Evolutionary conservation across 2,797 vertebrate genomes (phyloP).

Genomic region (Microcaecilia unicolor): DNA sequence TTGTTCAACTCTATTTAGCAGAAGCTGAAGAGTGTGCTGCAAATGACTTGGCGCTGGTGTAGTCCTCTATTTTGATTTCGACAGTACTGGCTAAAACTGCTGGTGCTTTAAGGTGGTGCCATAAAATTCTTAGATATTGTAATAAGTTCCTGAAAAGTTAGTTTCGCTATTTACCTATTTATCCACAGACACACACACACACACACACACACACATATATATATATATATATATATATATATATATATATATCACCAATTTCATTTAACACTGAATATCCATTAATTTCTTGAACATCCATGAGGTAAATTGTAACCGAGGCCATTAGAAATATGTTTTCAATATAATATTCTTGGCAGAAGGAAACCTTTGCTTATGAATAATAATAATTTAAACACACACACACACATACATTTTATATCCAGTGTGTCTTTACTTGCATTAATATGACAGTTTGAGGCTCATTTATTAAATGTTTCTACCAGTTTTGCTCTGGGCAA

Average conservation of each 20-base stretch:
- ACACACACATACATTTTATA: no score
- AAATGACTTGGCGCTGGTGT: slow-evolving; percentile 36
- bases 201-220: slow-evolving; percentile 6
- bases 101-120: slow-evolving; percentile 3
- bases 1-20: slow-evolving; percentile 81
- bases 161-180: slow-evolving; percentile 13
- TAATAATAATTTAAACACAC: no score
- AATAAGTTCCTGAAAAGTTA: slow-evolving; percentile 30
- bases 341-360: slow-evolving; percentile 24
- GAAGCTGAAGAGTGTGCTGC: slow-evolving; percentile 37
- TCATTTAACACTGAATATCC: no score
- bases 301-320: slow-evolving; percentile 42
- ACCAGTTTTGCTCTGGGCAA: no score
- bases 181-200: slow-evolving; percentile 7
- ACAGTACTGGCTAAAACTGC: slow-evolving; percentile 3
- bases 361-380: slow-evolving; percentile 40
- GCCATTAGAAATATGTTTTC: slow-evolving; percentile 46
- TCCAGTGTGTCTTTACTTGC: no score
- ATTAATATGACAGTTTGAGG: no score
- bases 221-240: no score
- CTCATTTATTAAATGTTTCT: no score
- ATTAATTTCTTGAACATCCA: no score
- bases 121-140: slow-evolving; percentile 15
- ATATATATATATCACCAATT: no score
- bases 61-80: slow-evolving; percentile 39